A percentile compares a stretch with the other conserved stretches of the same genome.
Evolutionary conservation across 1,140 invertebrate species (phyloP).

Genomic region (Bombus ignitus): DNA sequence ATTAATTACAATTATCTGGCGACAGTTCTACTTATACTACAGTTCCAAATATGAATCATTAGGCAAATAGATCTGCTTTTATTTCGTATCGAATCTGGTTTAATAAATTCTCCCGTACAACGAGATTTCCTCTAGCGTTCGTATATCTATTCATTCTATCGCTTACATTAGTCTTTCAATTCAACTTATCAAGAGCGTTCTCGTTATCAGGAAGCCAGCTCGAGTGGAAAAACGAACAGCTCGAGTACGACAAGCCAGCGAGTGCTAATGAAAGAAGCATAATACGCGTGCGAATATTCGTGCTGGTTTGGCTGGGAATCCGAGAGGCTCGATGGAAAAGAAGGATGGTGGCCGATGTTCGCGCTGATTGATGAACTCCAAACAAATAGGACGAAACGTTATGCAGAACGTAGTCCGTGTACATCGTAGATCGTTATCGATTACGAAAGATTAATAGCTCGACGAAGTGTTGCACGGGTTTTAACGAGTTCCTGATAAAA

Average conservation of each 20-base stretch:
- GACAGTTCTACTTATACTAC: too few species aligned
- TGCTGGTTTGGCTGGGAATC: too few species aligned
- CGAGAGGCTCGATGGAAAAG: background rate
- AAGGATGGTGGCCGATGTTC: background rate
- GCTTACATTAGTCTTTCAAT: background rate
- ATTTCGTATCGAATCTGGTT: background rate
- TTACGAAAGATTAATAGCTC: slow-evolving; percentile 48
- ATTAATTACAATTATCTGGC: too few species aligned
- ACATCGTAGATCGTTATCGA: slow-evolving; percentile 43
- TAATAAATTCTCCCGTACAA: background rate
- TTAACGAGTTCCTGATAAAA: slow-evolving; percentile 36
- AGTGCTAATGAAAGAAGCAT: background rate
- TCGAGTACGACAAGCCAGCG: background rate
- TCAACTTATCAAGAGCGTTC: background rate
- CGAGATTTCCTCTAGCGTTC: background rate
- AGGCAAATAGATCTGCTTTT: background rate
- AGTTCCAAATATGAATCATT: background rate
- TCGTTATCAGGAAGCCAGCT: background rate
- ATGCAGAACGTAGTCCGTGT: background rate
- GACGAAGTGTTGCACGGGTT: slow-evolving; percentile 40
- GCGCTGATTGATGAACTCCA: slow-evolving; percentile 31
- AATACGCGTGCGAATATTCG: slow-evolving; percentile 1
- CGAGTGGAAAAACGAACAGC: background rate
- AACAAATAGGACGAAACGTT: slow-evolving; percentile 34
- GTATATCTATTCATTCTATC: background rate